Evolutionary conservation across 2,797 vertebrate species (phyloP).

Genomic region (Parauchenoglanis ngamensis): DNA sequence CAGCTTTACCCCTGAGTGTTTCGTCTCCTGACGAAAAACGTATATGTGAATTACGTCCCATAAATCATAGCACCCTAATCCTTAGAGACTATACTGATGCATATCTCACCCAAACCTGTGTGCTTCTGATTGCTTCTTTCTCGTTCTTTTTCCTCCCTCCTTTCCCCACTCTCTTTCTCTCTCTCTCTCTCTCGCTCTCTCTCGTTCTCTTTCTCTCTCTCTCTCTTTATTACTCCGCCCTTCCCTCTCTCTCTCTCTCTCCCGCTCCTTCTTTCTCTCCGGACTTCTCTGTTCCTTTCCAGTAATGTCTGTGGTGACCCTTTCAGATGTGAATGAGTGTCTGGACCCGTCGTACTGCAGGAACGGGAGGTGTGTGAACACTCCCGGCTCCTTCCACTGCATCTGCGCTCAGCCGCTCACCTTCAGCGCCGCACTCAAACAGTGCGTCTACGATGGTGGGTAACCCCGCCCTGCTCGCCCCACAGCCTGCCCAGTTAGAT

Average conservation of each 20-base stretch:
- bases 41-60: not conserved
- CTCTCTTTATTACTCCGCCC: slow-evolving; percentile 20
- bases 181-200: slow-evolving; percentile 45
- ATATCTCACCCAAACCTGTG: slow-evolving; percentile 53
- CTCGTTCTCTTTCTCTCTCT: slow-evolving; percentile 41
- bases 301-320: slow-evolving; percentile 75
- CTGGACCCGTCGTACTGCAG: slow-evolving; percentile 88
- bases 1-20: not conserved
- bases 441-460: slow-evolving; percentile 86
- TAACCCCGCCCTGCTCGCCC: slow-evolving; percentile 55
- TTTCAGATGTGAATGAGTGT: slow-evolving; percentile 89
- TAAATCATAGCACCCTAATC: not conserved
- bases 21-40: not conserved
- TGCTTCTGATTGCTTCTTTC: slow-evolving; percentile 58
- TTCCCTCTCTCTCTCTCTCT: slow-evolving; percentile 33
- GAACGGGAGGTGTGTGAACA: slow-evolving; percentile 88
- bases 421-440: slow-evolving; percentile 84
- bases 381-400: slow-evolving; percentile 88
- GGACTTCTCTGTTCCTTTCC: slow-evolving; percentile 47
- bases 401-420: slow-evolving; percentile 85
- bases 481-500: slow-evolving; percentile 16
- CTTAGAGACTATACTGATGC: slow-evolving; percentile 2
- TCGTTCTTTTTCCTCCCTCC: slow-evolving; percentile 43
- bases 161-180: slow-evolving; percentile 32
- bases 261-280: slow-evolving; percentile 42